These are phyloP conservation scores for Chrosomus eos DNA, from an alignment of 2,797 vertebrate genomes.

Conservation along the genomic window DNA sequence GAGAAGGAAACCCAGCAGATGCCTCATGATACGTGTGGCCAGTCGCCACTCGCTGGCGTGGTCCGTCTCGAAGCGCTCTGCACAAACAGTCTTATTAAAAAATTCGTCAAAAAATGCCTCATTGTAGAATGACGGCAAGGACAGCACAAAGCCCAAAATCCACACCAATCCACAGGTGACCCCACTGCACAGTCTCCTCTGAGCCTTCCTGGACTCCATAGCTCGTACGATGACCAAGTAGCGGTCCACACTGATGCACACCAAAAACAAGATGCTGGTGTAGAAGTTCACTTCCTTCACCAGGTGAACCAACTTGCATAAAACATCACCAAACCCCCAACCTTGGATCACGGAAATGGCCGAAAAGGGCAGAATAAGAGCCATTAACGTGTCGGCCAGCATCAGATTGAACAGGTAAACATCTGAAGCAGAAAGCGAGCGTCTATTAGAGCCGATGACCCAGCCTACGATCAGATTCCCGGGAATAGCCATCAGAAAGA, in stretches of 20 bases:
- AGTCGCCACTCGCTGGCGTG: conserved; percentile 62
- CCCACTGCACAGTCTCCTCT: conserved; percentile 63
- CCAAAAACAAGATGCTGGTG: conserved; percentile 82
- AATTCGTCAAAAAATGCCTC: accelerated
- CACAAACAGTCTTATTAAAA: conserved; percentile 17
- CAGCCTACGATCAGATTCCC: conserved; percentile 77
- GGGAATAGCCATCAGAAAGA: conserved; percentile 76
- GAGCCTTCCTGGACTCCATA: conserved; percentile 49
- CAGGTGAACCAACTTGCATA: conserved; percentile 76
- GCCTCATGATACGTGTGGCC: conserved; percentile 63
- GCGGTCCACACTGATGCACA: conserved; percentile 81
- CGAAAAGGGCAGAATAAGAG: conserved; percentile 75
- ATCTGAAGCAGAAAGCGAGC: conserved; percentile 71
- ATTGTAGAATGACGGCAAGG: conserved; percentile 73
- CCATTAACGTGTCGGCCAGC: conserved; percentile 75
- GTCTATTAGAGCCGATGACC: conserved; percentile 70
- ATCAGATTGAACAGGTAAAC: conserved; percentile 80
- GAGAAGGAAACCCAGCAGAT: conserved; percentile 76
- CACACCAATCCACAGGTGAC: conserved; percentile 68
- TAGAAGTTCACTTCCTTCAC: conserved; percentile 77
- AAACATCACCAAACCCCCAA: conserved; percentile 76
- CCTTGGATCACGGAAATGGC: conserved; percentile 54
- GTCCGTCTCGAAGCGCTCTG: conserved; percentile 59
- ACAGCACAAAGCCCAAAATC: conserved; percentile 66
- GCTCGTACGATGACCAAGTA: conserved; percentile 77